Conservation (phyloP, 2,113 vertebrate species). For the Oreochromis tanganicae region DNA sequence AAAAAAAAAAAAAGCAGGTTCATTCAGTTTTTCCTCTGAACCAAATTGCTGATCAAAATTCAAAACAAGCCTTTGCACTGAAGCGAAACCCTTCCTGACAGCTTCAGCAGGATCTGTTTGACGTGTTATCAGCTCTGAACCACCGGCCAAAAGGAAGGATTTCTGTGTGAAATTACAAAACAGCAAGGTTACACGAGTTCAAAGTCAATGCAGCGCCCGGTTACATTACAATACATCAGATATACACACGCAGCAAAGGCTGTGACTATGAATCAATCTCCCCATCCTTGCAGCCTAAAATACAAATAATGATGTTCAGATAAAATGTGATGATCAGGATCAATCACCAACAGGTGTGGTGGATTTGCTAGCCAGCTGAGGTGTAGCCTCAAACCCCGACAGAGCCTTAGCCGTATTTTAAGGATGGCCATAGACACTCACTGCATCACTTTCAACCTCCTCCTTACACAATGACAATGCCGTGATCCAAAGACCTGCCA, state of each 20-base stretch:
- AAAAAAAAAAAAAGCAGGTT: not conserved
- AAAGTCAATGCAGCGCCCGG: not conserved
- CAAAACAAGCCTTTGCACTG: not conserved
- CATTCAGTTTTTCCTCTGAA: not conserved
- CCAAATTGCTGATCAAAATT: not conserved
- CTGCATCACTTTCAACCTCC: not conserved
- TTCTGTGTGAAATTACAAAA: not conserved
- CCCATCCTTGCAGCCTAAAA: not conserved
- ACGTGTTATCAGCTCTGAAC: not conserved
- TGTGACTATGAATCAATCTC: not conserved
- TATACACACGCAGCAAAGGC: not conserved
- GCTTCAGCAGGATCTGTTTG: not conserved
- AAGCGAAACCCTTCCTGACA: constrained; percentile 3
- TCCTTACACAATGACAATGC: not conserved
- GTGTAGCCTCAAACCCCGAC: not conserved
- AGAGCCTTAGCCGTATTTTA: not conserved
- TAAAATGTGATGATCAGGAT: not conserved
- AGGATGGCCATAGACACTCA: not conserved
- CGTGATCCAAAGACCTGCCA: not conserved
- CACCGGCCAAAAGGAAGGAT: not conserved
- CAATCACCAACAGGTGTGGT: not conserved
- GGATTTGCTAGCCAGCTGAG: not conserved
- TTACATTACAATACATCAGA: not conserved
- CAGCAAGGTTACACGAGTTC: not conserved
- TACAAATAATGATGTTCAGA: not conserved